Evolutionary conservation across 2,113 vertebrate species (phyloP), one percentile per base, ranked within the genome.

Genomic region (Ahaetulla prasina): DNA sequence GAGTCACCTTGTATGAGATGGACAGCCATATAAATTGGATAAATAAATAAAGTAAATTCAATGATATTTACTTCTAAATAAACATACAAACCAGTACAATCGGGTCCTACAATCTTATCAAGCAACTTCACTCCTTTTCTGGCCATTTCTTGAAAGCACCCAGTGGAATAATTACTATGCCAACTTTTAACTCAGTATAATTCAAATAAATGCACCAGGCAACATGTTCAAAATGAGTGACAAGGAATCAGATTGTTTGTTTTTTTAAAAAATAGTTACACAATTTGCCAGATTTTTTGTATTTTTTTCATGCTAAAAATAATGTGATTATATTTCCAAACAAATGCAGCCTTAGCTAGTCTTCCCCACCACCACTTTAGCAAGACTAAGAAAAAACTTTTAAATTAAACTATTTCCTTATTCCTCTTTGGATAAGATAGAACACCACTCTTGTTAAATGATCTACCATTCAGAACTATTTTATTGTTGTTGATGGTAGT

Each of bases 181-280:
- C 60, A 14, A n/a, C 68, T 35, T 74, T 39, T 74, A 74, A 74
- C 68, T 74, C 4, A 0, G 12, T 63, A 14, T 86, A 86, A 49
- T 95, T 93, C 89, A 95, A 95, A 60, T 43, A 86, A 94, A 93
- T 93, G 23, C 43, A 43, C 3, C 50, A 88, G 8, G 9, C 22
- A 55, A 53, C 45, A 43, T 4, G 14, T 91, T 45, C 35, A 93
- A 3, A 94, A 89, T 92, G 0, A 52, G 92, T 90, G 10, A 90
- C 63, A 74, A 74, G n/a, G n/a, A 14, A 74, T 74, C 14, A 74
- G 63, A 74, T 74, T 8, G 6, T 3, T 45, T 47, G 5, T 74
- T 63, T 63, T 60, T 23, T 60, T 16, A 14, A 91, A 18, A 16
- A 45, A 55, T 85, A 45, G 30, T 57, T 54, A 49, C n/a, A 91